Evolutionary conservation across 2,888 invertebrate species (phyloP), one percentile per base, ranked within the genome.

Genomic region (Ariolimax columbianus): DNA sequence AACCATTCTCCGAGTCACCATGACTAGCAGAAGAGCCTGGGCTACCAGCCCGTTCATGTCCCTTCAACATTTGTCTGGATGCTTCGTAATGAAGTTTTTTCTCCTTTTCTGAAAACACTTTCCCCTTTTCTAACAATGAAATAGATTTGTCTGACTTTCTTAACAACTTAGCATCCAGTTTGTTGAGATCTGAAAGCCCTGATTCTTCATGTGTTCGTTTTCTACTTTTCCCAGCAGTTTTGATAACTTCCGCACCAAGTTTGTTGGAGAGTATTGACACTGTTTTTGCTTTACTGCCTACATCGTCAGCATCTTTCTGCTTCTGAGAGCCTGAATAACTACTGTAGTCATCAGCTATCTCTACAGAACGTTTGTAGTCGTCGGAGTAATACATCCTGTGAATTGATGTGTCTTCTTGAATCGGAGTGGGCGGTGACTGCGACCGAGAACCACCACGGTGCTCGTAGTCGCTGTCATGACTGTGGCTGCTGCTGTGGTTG

Each of bases 1-100:
- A 95, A 89, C 96, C 96, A 59, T 95, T 95, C 84, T 95, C 95
- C 84, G 95, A 90, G 75, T 91, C 91, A 87, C 90, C 89, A 77
- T 89, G 89, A 79, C 90, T 90, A 88, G 90, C 90, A 47, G 89
- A 88, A 55, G 92, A 91, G 83, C 91, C 90, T 36, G 91, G 91
- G 82, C 90, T 91, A 73, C 90, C 89, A 38, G 86, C 36, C 26
- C 36, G 75, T 19, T 86, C 84, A 59, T 83, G 30, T 1, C 77
- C 78, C 77, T 83, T 86, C 9, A 79, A 30, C 43, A 72, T 38
- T 26, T 38, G 47, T 19, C 81, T 3, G 11, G 36, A 59, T 11
- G 47, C 47, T 30, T 79, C 79, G 19, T 40, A 23, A 26, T 75
- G 66, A 23, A 33, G 40, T 14, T 40, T 77, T 40, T 73, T 75